Conservation (phyloP, 2,113 vertebrate genomes). For the Plecturocebus donacophilus region DNA sequence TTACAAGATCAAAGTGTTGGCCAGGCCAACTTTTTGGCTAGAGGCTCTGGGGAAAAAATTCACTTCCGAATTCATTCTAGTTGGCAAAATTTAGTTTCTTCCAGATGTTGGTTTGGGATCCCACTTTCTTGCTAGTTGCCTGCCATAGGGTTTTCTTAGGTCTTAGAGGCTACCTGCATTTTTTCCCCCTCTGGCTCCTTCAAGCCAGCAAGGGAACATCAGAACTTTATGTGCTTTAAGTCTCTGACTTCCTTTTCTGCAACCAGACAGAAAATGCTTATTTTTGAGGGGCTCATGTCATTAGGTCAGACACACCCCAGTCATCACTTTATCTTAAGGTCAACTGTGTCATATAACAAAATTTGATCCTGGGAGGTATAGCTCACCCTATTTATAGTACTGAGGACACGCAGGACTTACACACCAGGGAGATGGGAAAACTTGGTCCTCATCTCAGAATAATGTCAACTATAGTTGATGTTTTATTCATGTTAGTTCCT, state of each 20-base stretch:
- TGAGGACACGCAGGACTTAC: no score
- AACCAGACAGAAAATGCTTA: background rate
- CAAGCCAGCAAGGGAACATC: background rate
- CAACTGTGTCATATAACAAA: background rate
- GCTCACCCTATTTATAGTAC: fast-evolving
- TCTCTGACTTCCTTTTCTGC: background rate
- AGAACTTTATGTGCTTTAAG: background rate
- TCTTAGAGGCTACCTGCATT: background rate
- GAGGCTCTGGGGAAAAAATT: background rate
- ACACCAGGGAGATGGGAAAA: background rate
- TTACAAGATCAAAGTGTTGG: no score
- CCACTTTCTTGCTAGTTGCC: background rate
- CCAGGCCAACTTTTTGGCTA: fast-evolving
- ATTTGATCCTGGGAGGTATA: no score
- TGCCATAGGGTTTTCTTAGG: background rate
- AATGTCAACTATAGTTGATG: fast-evolving
- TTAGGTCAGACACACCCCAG: background rate
- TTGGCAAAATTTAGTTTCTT: background rate
- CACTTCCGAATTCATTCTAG: background rate
- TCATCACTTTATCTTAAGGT: background rate
- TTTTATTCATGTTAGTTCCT: background rate
- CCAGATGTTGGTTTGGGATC: fast-evolving
- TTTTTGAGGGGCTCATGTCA: background rate
- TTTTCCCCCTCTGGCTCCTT: background rate
- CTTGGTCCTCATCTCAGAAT: background rate